Conservation (phyloP, 1,140 invertebrate genomes). For the Bombus terrestris region DNA sequence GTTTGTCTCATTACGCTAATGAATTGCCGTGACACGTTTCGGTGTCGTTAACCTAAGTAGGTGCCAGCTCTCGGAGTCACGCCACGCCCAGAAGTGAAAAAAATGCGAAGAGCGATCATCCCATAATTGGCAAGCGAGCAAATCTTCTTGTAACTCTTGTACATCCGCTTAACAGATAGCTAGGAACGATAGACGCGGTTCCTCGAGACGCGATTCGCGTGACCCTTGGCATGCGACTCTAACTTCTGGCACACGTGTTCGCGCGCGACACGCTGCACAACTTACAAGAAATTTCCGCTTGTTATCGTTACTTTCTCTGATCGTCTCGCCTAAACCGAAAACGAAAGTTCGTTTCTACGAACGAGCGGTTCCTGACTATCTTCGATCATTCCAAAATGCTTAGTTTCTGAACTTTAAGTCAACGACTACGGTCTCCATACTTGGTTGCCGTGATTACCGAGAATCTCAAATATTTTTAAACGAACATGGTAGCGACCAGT, state of each 20-base stretch:
- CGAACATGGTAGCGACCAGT: background rate
- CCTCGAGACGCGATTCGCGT: background rate
- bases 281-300: constrained; percentile 14
- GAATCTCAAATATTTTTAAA: too few species aligned
- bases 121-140: constrained; percentile 50
- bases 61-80: constrained; percentile 64
- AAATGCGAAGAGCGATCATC: constrained; percentile 63
- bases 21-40: constrained; percentile 80
- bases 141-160: constrained; percentile 30
- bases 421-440: too few species aligned
- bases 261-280: background rate
- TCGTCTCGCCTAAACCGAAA: constrained; percentile 32
- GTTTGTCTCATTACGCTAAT: constrained; percentile 75
- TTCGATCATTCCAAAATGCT: background rate
- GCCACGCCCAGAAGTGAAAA: constrained; percentile 63
- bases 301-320: constrained; percentile 49
- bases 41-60: constrained; percentile 71
- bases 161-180: background rate
- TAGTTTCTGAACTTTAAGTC: background rate
- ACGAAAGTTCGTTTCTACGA: constrained; percentile 38
- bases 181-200: background rate
- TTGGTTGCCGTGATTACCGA: too few species aligned
- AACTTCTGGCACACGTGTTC: constrained; percentile 23
- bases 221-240: constrained; percentile 44
- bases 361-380: background rate